Evolutionary conservation across 2,888 invertebrate genomes (phyloP).

Genomic region (Metalampra italica): DNA sequence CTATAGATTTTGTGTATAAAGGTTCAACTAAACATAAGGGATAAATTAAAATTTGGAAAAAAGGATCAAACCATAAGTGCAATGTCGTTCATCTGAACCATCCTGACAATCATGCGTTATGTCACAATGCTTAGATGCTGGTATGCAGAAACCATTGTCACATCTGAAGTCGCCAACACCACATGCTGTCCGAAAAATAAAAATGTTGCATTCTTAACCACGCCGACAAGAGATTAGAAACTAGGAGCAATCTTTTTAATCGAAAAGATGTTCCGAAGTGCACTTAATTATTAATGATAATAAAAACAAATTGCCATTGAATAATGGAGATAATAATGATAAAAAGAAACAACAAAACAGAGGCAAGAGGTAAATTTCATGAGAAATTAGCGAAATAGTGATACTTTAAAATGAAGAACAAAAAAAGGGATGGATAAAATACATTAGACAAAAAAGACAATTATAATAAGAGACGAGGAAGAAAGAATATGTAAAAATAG

Average conservation of each 20-base stretch:
- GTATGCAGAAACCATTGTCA: constrained; percentile 81
- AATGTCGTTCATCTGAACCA: constrained; percentile 77
- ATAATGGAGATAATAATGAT: too few relatives aligned
- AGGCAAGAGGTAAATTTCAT: too few relatives aligned
- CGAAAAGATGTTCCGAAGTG: too few relatives aligned
- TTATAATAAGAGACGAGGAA: not conserved
- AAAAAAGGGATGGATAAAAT: too few relatives aligned
- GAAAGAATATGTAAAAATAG: not conserved
- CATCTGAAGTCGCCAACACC: constrained; percentile 80
- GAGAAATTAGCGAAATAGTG: too few relatives aligned
- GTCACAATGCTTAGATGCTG: constrained; percentile 75
- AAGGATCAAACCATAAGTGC: constrained; percentile 68
- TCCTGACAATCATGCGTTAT: constrained; percentile 78
- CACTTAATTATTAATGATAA: too few relatives aligned
- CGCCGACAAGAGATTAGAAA: constrained; percentile 8
- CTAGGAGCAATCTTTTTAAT: not conserved
- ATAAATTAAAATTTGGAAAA: constrained; percentile 37
- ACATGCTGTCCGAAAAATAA: constrained; percentile 77
- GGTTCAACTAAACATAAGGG: constrained; percentile 6
- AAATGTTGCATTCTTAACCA: constrained; percentile 28
- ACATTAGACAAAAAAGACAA: too few relatives aligned
- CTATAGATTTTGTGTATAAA: too few relatives aligned
- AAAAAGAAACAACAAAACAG: too few relatives aligned
- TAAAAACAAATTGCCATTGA: too few relatives aligned
- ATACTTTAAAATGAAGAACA: too few relatives aligned